These are phyloP conservation scores for Camelus bactrianus DNA, from an alignment of 2,113 vertebrate genomes.

Conservation along the genomic window DNA sequence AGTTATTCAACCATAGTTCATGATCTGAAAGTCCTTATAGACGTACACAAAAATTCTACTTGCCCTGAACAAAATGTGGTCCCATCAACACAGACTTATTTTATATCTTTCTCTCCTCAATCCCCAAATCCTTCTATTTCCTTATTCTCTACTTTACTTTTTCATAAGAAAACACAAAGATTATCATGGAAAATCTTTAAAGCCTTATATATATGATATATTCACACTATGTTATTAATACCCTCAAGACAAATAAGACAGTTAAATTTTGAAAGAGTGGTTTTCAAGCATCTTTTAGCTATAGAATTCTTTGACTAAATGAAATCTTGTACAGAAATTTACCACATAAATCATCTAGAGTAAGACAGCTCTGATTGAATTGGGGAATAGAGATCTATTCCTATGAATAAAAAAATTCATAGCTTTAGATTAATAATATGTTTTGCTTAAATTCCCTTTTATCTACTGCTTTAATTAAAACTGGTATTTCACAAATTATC, in stretches of 20 bases:
- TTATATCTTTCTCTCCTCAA: slow-evolving; percentile 32
- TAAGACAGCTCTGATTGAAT: not conserved
- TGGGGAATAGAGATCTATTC: not conserved
- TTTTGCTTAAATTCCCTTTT: slow-evolving; percentile 39
- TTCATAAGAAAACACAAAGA: slow-evolving; percentile 46
- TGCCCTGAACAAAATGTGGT: not conserved
- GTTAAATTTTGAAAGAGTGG: slow-evolving; percentile 20
- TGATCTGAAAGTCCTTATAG: slow-evolving; percentile 40
- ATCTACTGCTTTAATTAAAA: slow-evolving; percentile 59
- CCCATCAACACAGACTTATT: not conserved
- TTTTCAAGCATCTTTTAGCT: slow-evolving; percentile 42
- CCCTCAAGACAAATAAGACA: not conserved
- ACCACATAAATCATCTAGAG: slow-evolving; percentile 30
- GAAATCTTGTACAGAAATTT: slow-evolving; percentile 5
- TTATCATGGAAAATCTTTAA: slow-evolving; percentile 9
- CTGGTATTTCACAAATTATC: not conserved
- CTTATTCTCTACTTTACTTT: slow-evolving; percentile 22
- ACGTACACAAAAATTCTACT: not conserved
- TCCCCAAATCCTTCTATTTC: not conserved
- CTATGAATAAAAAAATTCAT: not conserved
- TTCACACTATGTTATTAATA: not conserved
- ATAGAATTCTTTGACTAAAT: slow-evolving; percentile 20
- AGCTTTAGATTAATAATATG: slow-evolving; percentile 20
- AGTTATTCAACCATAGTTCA: not conserved
- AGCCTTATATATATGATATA: not conserved